phyloP scores from a whole-genome alignment of 1,140 invertebrate genomes.

The Gryon sp. region DNA sequence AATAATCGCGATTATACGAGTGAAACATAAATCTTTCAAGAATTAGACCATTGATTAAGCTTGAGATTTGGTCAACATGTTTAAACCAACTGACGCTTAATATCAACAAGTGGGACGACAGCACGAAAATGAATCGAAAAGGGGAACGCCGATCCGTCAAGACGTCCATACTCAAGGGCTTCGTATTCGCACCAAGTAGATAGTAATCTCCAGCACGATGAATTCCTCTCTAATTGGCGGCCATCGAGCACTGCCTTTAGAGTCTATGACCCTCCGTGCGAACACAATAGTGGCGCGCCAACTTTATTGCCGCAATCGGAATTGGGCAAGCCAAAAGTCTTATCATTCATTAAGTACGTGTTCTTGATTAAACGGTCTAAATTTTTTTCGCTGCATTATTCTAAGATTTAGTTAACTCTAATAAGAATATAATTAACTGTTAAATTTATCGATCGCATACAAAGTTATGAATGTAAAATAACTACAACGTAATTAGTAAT shows the following conservation, averaged over 20 bases:
- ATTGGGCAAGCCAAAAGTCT: slow-evolving; percentile 38
- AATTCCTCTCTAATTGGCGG: slow-evolving; percentile 66
- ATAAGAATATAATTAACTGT: too few relatives aligned
- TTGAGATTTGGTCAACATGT: slow-evolving; percentile 26
- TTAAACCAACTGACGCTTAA: slow-evolving; percentile 49
- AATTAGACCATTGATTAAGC: slow-evolving; percentile 26
- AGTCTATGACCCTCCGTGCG: slow-evolving; percentile 55
- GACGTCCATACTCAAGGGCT: slow-evolving; percentile 50
- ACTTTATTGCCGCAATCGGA: slow-evolving; percentile 43
- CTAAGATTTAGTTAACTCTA: neutral
- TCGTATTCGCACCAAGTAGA: slow-evolving; percentile 58
- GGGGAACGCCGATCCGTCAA: slow-evolving; percentile 63
- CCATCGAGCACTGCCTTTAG: slow-evolving; percentile 55
- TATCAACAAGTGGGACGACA: slow-evolving; percentile 69
- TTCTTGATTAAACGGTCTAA: slow-evolving; percentile 9
- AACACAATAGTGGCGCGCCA: slow-evolving; percentile 50
- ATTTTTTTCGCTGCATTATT: slow-evolving; percentile 15
- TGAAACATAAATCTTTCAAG: slow-evolving; percentile 21
- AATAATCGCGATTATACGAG: too few relatives aligned
- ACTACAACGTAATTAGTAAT: too few relatives aligned
- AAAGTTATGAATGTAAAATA: too few relatives aligned
- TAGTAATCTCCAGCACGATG: slow-evolving; percentile 62
- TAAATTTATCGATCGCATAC: too few relatives aligned
- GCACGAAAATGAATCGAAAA: slow-evolving; percentile 53
- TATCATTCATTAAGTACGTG: slow-evolving; percentile 27